Conservation (phyloP, 2,797 vertebrate species). For the Aphelocoma californica region DNA sequence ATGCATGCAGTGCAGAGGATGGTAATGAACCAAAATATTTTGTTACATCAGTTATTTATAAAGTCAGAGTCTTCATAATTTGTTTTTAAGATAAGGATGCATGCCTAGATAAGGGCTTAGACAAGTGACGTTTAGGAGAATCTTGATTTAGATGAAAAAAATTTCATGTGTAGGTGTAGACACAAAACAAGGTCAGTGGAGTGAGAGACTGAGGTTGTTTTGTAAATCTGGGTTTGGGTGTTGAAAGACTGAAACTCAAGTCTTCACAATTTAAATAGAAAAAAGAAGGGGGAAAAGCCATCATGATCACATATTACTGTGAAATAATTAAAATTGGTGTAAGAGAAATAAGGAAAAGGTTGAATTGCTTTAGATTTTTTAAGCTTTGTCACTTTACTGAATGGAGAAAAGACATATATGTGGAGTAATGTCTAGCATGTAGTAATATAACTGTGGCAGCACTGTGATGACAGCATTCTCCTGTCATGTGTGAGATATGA, state of each 20-base stretch:
- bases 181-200: not conserved
- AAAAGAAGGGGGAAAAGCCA: rapidly evolving
- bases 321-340: not conserved
- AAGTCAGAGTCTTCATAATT: not conserved
- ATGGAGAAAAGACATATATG: not conserved
- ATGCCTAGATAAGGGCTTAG: not conserved
- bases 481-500: not conserved
- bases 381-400: not conserved
- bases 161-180: not conserved
- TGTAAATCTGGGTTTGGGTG: not conserved
- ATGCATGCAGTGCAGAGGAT: not conserved
- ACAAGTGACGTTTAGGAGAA: not conserved
- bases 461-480: not conserved
- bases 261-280: not conserved
- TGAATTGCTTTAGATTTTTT: not conserved
- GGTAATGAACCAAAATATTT: not conserved
- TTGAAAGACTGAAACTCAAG: not conserved
- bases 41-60: not conserved
- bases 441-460: not conserved
- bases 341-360: not conserved
- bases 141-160: not conserved
- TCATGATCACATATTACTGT: rapidly evolving
- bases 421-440: not conserved
- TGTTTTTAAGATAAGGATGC: not conserved
- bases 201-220: not conserved